Evolutionary conservation across 2,888 invertebrate genomes (phyloP).

Genomic region (Plebejus argus): DNA sequence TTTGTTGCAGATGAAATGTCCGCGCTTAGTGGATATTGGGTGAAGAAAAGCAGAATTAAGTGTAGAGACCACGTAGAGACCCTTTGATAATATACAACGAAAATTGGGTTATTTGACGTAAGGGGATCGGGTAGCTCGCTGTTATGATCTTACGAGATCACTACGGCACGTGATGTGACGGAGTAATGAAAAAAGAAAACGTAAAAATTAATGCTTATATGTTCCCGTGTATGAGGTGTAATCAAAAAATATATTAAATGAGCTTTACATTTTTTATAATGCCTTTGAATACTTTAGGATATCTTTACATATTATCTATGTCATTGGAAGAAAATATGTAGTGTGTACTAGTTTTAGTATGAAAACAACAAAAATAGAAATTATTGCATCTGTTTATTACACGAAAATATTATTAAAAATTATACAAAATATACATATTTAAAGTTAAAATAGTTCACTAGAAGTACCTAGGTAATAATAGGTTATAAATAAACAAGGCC

Average conservation of each 20-base stretch:
- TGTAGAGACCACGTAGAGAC: not conserved
- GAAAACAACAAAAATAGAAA: not conserved
- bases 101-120: constrained; percentile 26
- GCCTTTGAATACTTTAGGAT: not conserved
- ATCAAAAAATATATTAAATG: not conserved
- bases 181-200: constrained; percentile 9
- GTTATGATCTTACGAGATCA: constrained; percentile 22
- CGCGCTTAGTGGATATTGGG: constrained; percentile 6
- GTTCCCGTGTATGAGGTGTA: not conserved
- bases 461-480: constrained; percentile 27
- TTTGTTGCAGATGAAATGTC: constrained; percentile 9
- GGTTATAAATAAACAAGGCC: constrained; percentile 29
- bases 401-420: constrained; percentile 14
- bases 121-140: constrained; percentile 20
- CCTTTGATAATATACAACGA: constrained; percentile 24
- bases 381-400: constrained; percentile 29
- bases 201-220: constrained; percentile 6
- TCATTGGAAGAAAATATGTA: not conserved
- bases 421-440: constrained; percentile 26
- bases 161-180: constrained; percentile 14
- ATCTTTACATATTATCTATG: not conserved
- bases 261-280: not conserved
- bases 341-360: not conserved
- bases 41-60: constrained; percentile 13
- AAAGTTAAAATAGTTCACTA: constrained; percentile 22